Conservation (phyloP, 2,797 vertebrate species). For the Helicolenus hilgendorfi region DNA sequence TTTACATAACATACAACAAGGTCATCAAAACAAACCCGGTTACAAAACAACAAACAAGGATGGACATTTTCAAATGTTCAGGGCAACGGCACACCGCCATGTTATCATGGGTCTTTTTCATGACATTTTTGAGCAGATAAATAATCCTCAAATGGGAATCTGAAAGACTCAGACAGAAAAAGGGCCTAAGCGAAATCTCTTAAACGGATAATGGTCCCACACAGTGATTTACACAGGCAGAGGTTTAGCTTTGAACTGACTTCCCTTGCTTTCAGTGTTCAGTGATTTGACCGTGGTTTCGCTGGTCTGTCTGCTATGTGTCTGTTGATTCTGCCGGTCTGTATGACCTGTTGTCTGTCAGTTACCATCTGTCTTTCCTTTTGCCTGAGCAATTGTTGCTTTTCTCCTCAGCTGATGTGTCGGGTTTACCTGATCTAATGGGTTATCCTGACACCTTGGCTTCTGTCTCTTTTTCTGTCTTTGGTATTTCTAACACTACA, state of each 20-base stretch:
- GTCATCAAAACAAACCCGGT: not conserved
- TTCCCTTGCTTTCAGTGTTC: slow-evolving; percentile 53
- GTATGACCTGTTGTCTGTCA: slow-evolving; percentile 6
- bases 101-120: slow-evolving; percentile 22
- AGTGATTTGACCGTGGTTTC: slow-evolving; percentile 28
- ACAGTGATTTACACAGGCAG: slow-evolving; percentile 74
- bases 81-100: not conserved
- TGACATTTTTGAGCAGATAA: slow-evolving; percentile 58
- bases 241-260: slow-evolving; percentile 79
- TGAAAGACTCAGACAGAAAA: slow-evolving; percentile 70
- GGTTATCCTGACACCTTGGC: not conserved
- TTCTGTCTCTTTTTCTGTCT: not conserved
- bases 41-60: not conserved
- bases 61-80: not conserved
- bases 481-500: not conserved
- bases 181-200: slow-evolving; percentile 76
- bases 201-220: slow-evolving; percentile 79
- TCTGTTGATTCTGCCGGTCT: not conserved
- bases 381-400: not conserved
- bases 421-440: not conserved
- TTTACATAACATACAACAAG: not conserved
- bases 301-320: not conserved
- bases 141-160: slow-evolving; percentile 79
- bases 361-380: slow-evolving; percentile 25
- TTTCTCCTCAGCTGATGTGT: not conserved